Evolutionary conservation across 2,888 invertebrate genomes (phyloP), one percentile per base, ranked within the genome.

Genomic region (Idaea straminata): DNA sequence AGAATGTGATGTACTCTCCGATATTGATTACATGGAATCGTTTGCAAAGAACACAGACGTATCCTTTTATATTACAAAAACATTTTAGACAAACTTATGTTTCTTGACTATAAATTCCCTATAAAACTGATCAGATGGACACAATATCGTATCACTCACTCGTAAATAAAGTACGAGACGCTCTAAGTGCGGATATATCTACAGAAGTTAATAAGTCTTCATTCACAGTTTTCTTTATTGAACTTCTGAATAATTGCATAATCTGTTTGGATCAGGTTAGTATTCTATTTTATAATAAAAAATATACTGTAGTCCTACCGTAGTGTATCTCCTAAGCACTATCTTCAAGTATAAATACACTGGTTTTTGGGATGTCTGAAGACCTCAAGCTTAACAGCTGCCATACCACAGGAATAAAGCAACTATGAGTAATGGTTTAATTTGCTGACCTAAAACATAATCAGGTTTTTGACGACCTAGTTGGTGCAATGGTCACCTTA

Each of bases 211-310:
- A 73, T 0, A 78, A 77, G 35, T 47, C 76, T 4, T 70, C 75
- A 2, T 81, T 85, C 75, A 63, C 75, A 25, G 64, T 69, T 59
- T 70, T 78, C 57, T 86, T 89, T 69, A 70, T 74, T 58, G 69
- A 70, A 59, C 66, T 86, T 4, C 62, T 92, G 64, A 74, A 83
- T 63, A 84, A 91, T 69, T 86, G 87, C 73, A 69, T 70, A 60
- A 67, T 62, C 35, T 88, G 88, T 73, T 77, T 90, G 65, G 69
- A 76, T 59, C 83, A 85, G 83, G 91, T 90, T 74, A 80, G 68
- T 67, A 47, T 35, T 64, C 25, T 59, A 34, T 60, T 36, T 25
- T n/a, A n/a, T n/a, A n/a, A n/a, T n/a, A n/a, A n/a, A n/a, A n/a
- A n/a, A n/a, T n/a, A n/a, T n/a, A n/a, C n/a, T n/a, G n/a, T n/a